Conservation (phyloP, 2,797 vertebrate species). For the Sphaeramia orbicularis region DNA sequence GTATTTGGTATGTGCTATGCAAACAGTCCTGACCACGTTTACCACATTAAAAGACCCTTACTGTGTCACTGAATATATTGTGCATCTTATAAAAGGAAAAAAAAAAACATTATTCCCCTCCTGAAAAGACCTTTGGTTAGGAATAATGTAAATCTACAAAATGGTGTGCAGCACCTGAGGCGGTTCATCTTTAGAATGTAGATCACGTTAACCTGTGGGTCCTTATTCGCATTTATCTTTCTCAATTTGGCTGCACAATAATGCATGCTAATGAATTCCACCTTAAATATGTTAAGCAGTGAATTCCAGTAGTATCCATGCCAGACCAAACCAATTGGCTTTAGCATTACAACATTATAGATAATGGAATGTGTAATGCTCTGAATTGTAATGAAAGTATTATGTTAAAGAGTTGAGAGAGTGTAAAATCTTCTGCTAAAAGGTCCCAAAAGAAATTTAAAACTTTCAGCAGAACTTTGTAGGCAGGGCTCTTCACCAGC, state of each 20-base stretch:
- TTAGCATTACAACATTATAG: slow-evolving; percentile 1
- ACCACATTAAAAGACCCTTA: too few relatives aligned
- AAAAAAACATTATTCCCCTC: too few relatives aligned
- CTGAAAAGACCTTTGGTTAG: too few relatives aligned
- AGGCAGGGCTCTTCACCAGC: background rate
- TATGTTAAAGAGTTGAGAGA: background rate
- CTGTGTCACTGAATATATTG: too few relatives aligned
- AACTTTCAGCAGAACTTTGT: slow-evolving; percentile 31
- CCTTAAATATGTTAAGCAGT: slow-evolving; percentile 15
- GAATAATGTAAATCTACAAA: too few relatives aligned
- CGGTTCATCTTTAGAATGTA: background rate
- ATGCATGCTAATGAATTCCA: slow-evolving; percentile 22
- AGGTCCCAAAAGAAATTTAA: background rate
- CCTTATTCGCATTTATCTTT: slow-evolving; percentile 12
- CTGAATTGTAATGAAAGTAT: slow-evolving; percentile 27
- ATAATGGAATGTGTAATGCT: slow-evolving; percentile 19
- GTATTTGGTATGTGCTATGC: too few relatives aligned
- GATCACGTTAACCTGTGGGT: slow-evolving; percentile 11
- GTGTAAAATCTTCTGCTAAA: slow-evolving; percentile 1
- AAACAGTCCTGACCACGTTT: too few relatives aligned
- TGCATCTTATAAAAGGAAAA: too few relatives aligned
- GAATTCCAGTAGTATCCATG: slow-evolving; percentile 1
- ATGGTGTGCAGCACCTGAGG: background rate
- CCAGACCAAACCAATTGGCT: slow-evolving; percentile 16
- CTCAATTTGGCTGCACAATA: slow-evolving; percentile 1